phyloP scores from a whole-genome alignment of 2,113 vertebrate species.

The Prinia subflava region DNA sequence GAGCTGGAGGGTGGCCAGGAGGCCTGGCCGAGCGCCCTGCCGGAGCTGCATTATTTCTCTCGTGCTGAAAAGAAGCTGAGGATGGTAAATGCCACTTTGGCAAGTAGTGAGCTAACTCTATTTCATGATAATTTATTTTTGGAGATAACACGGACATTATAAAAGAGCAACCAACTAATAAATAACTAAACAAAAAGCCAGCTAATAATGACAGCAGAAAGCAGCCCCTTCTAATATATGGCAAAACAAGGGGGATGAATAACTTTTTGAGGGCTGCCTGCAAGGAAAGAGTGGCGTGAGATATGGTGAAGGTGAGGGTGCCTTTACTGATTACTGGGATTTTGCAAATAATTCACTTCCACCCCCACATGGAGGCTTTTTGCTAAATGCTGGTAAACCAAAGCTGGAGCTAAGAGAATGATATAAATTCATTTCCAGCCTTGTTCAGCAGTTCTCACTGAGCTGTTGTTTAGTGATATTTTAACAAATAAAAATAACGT shows the following conservation, averaged over 20 bases:
- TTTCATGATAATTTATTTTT: conserved; percentile 74
- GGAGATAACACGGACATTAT: conserved; percentile 66
- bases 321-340: not conserved
- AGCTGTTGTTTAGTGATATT: conserved; percentile 24
- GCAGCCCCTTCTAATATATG: conserved; percentile 7
- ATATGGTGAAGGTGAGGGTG: not conserved
- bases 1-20: conserved; percentile 73
- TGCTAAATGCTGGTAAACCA: not conserved
- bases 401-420: not conserved
- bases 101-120: conserved; percentile 66
- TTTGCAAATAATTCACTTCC: not conserved
- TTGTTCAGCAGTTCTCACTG: not conserved
- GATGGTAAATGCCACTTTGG: conserved; percentile 75
- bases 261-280: not conserved
- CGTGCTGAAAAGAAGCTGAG: conserved; percentile 67
- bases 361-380: not conserved
- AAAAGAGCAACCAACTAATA: conserved; percentile 65
- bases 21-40: conserved; percentile 71
- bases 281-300: not conserved
- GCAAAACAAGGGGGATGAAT: conserved; percentile 29
- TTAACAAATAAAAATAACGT: not conserved
- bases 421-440: not conserved
- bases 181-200: conserved; percentile 59
- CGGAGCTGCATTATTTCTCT: conserved; percentile 70
- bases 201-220: conserved; percentile 53